Evolutionary conservation across 2,888 invertebrate species (phyloP).

Genomic region (Drosophila picticornis): DNA sequence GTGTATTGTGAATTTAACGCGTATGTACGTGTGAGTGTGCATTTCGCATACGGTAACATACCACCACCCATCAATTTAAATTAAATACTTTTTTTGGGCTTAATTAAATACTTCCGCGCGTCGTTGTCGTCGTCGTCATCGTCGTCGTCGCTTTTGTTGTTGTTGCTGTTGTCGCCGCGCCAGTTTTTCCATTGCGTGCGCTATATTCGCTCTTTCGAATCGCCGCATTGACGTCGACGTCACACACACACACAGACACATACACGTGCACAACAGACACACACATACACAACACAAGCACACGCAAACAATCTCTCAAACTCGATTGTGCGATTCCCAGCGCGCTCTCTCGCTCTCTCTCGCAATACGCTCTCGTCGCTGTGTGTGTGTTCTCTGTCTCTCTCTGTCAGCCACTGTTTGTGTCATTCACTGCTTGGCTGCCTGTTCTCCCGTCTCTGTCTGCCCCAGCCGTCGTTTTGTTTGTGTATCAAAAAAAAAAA

Average conservation of each 20-base stretch:
- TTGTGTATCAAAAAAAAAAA: constrained; percentile 66
- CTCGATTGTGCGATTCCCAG: constrained; percentile 54
- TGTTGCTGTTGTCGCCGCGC: constrained; percentile 59
- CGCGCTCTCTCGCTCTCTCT: constrained; percentile 22
- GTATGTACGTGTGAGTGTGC: constrained; percentile 25
- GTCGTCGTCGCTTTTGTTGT: constrained; percentile 45
- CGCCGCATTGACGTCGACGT: constrained; percentile 60
- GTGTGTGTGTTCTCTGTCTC: constrained; percentile 31
- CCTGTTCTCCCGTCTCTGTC: constrained; percentile 49
- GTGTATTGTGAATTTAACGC: constrained; percentile 41
- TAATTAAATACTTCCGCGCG: constrained; percentile 79
- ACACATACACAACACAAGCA: neutral
- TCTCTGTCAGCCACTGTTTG: constrained; percentile 37
- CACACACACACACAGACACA: constrained; percentile 26
- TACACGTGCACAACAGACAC: constrained; percentile 4
- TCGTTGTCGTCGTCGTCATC: constrained; percentile 53
- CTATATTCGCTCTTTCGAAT: constrained; percentile 47
- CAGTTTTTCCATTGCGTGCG: constrained; percentile 74
- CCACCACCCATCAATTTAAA: constrained; percentile 68
- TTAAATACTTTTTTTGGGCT: constrained; percentile 73
- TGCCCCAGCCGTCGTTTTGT: constrained; percentile 51
- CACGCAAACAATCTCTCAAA: constrained; percentile 40
- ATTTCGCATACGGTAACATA: constrained; percentile 35
- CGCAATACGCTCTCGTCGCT: constrained; percentile 45
- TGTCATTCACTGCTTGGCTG: constrained; percentile 23